phyloP scores from a whole-genome alignment of 2,888 invertebrate species.

The Fragum sueziense region DNA sequence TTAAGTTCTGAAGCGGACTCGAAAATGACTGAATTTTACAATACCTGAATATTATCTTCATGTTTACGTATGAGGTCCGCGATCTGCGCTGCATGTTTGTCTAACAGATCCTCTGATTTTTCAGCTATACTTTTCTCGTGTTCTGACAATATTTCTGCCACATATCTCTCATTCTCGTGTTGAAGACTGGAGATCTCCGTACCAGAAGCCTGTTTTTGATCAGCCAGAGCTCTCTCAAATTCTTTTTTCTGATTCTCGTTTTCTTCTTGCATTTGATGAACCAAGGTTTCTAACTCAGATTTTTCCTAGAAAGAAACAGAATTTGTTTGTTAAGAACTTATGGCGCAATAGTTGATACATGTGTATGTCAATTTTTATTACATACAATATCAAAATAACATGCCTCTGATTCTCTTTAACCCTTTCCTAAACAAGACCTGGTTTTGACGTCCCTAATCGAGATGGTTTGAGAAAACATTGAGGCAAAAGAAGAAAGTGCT shows the following conservation, averaged over 20 bases:
- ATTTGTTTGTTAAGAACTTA: too few relatives aligned
- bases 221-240: constrained; percentile 78
- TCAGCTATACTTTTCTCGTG: constrained; percentile 82
- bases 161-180: constrained; percentile 80
- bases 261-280: constrained; percentile 56
- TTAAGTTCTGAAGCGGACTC: too few relatives aligned
- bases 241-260: constrained; percentile 56
- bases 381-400: too few relatives aligned
- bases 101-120: constrained; percentile 64
- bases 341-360: too few relatives aligned
- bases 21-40: too few relatives aligned
- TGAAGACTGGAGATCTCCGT: constrained; percentile 50
- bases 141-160: constrained; percentile 85
- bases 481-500: neutral
- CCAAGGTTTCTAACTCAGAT: constrained; percentile 49
- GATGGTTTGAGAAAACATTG: too few relatives aligned
- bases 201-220: constrained; percentile 80
- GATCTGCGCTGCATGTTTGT: constrained; percentile 66
- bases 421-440: too few relatives aligned
- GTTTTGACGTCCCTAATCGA: too few relatives aligned
- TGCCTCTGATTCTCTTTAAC: too few relatives aligned
- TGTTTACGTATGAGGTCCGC: constrained; percentile 66
- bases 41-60: constrained; percentile 57
- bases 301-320: constrained; percentile 58
- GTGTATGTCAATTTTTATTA: too few relatives aligned